A percentile compares a stretch with the other conserved stretches of the same genome.
Conservation (phyloP, 2,888 invertebrate species). For the Lepidochitona cinerea region DNA sequence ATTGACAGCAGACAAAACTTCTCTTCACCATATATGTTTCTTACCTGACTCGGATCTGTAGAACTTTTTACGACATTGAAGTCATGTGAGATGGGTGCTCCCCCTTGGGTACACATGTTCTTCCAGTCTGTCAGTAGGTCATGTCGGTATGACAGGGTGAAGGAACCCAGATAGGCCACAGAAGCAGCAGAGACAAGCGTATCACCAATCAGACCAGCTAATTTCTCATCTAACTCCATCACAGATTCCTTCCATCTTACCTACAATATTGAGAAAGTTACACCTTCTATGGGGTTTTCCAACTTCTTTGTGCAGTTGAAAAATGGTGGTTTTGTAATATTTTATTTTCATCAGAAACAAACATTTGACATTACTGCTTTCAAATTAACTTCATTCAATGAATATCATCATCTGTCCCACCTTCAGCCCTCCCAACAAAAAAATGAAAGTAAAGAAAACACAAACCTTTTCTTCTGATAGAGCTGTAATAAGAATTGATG, state of each 20-base stretch:
- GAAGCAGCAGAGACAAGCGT: constrained; percentile 65
- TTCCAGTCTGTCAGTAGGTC: constrained; percentile 54
- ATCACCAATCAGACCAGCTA: constrained; percentile 67
- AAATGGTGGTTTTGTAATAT: too few relatives aligned
- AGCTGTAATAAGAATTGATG: constrained; percentile 66
- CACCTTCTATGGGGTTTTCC: too few relatives aligned
- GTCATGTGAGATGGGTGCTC: constrained; percentile 59
- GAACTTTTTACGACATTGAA: constrained; percentile 62
- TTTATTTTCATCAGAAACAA: too few relatives aligned
- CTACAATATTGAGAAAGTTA: constrained; percentile 25
- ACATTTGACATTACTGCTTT: too few relatives aligned
- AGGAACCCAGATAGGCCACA: constrained; percentile 68
- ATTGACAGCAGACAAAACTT: too few relatives aligned
- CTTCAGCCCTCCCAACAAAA: too few relatives aligned
- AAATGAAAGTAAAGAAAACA: too few relatives aligned
- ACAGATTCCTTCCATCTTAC: constrained; percentile 68
- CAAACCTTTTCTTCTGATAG: constrained; percentile 68
- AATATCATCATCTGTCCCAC: too few relatives aligned
- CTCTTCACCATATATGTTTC: too few relatives aligned
- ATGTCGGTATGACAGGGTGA: constrained; percentile 62
- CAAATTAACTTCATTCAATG: too few relatives aligned
- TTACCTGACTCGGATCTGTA: constrained; percentile 62
- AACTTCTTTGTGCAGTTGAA: too few relatives aligned
- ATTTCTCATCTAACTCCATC: constrained; percentile 58
- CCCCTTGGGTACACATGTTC: constrained; percentile 42